Conservation (phyloP, 2,113 vertebrate species). For the Bujurquina vittata region DNA sequence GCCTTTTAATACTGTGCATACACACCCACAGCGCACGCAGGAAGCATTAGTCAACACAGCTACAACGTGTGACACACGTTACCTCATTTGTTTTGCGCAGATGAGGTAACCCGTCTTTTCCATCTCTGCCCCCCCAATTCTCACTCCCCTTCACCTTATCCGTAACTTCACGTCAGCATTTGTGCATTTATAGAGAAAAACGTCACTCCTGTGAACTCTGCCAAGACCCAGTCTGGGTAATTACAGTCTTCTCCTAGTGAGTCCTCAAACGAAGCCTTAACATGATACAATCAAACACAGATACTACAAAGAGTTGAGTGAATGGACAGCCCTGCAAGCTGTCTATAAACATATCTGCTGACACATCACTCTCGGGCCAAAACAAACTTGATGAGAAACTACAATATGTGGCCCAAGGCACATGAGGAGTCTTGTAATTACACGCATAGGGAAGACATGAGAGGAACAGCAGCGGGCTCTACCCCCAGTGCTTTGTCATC, state of each 20-base stretch:
- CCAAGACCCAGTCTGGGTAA: constrained; percentile 50
- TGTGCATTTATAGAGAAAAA: constrained; percentile 44
- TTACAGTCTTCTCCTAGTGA: constrained; percentile 47
- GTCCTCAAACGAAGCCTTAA: constrained; percentile 42
- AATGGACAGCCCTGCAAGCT: constrained; percentile 17
- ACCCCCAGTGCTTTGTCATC: constrained; percentile 53
- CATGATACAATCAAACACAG: constrained; percentile 41
- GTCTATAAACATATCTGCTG: constrained; percentile 69
- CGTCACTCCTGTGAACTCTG: constrained; percentile 23
- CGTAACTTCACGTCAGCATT: constrained; percentile 36
- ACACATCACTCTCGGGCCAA: constrained; percentile 50
- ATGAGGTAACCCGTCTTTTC: constrained; percentile 73
- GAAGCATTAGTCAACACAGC: constrained; percentile 60
- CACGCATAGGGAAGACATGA: constrained; percentile 27
- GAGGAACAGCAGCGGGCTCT: constrained; percentile 39
- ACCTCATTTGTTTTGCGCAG: constrained; percentile 74
- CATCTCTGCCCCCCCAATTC: constrained; percentile 29
- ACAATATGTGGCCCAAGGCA: constrained; percentile 49
- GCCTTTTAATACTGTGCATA: constrained; percentile 3
- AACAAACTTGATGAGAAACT: constrained; percentile 68
- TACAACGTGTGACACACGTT: constrained; percentile 68
- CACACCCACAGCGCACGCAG: constrained; percentile 25
- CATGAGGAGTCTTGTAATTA: constrained; percentile 63
- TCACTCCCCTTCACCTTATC: constrained; percentile 30
- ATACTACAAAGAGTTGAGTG: constrained; percentile 42